phyloP scores from a whole-genome alignment of 2,113 vertebrate species.

The Toxotes chatareus region DNA sequence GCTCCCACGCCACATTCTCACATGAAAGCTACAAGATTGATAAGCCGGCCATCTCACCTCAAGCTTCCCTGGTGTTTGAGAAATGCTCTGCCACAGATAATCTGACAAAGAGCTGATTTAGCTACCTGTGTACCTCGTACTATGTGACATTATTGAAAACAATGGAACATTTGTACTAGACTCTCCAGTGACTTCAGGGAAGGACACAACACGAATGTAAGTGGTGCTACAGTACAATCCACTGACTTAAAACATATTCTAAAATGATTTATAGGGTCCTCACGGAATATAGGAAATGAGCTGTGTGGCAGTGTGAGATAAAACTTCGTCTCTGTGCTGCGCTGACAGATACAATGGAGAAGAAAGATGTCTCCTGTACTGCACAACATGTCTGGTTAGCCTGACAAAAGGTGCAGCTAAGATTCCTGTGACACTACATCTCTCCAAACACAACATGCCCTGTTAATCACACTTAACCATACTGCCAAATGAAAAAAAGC shows the following conservation, averaged over 20 bases:
- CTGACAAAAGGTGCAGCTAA: constrained; percentile 54
- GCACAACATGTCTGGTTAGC: constrained; percentile 44
- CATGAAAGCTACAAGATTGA: constrained; percentile 73
- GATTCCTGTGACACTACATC: constrained; percentile 50
- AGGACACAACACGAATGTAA: constrained; percentile 31
- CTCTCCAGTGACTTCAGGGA: constrained; percentile 36
- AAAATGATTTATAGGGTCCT: constrained; percentile 47
- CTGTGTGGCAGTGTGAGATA: constrained; percentile 57
- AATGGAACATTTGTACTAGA: constrained; percentile 39
- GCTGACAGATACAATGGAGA: constrained; percentile 53
- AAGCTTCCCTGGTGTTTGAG: constrained; percentile 55
- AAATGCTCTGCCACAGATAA: constrained; percentile 61
- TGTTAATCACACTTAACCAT: constrained; percentile 73
- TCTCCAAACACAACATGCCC: constrained; percentile 44
- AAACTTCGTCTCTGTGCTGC: constrained; percentile 58
- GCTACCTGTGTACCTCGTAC: constrained; percentile 51
- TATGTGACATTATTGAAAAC: constrained; percentile 57
- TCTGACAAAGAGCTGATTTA: constrained; percentile 68
- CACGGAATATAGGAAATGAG: constrained; percentile 58
- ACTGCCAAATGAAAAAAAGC: constrained; percentile 46
- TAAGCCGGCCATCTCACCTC: constrained; percentile 64
- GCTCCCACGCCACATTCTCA: constrained; percentile 73
- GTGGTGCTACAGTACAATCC: constrained; percentile 24
- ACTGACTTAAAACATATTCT: constrained; percentile 34
- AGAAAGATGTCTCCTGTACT: constrained; percentile 52